Evolutionary conservation across 2,113 vertebrate genomes (phyloP).

Genomic region (Syrmaticus mikado): DNA sequence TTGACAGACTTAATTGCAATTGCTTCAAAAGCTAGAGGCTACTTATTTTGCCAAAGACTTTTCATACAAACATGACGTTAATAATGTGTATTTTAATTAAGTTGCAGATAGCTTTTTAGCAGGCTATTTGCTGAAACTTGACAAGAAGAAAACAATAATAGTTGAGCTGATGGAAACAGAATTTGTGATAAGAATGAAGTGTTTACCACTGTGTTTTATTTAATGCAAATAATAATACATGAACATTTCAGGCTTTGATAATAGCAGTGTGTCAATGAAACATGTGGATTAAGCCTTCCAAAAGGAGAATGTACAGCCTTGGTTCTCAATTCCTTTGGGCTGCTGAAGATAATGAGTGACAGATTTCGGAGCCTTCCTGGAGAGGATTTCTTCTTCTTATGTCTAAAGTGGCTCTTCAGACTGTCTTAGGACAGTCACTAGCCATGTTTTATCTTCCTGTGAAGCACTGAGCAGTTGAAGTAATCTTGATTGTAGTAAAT

Average conservation of each 20-base stretch:
- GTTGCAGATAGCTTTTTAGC: slow-evolving; percentile 45
- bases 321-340: not conserved
- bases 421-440: too few species aligned
- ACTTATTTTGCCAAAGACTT: slow-evolving; percentile 62
- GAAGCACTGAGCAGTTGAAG: not conserved
- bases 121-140: slow-evolving; percentile 33
- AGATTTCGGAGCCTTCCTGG: not conserved
- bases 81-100: slow-evolving; percentile 72
- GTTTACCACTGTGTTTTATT: slow-evolving; percentile 8
- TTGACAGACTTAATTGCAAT: slow-evolving; percentile 65
- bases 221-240: slow-evolving; percentile 31
- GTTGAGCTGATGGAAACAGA: not conserved
- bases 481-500: not conserved
- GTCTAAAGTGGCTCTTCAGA: not conserved
- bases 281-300: not conserved
- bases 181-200: slow-evolving; percentile 11
- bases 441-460: not conserved
- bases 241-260: not conserved
- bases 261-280: not conserved
- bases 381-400: not conserved
- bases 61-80: slow-evolving; percentile 64
- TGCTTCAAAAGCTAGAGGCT: slow-evolving; percentile 60
- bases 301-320: not conserved
- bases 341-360: not conserved
- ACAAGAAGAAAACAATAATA: slow-evolving; percentile 14